A percentile compares a stretch with the other conserved stretches of the same genome.
Conservation (phyloP, 2,888 invertebrate species). For the Eledone cirrhosa region DNA sequence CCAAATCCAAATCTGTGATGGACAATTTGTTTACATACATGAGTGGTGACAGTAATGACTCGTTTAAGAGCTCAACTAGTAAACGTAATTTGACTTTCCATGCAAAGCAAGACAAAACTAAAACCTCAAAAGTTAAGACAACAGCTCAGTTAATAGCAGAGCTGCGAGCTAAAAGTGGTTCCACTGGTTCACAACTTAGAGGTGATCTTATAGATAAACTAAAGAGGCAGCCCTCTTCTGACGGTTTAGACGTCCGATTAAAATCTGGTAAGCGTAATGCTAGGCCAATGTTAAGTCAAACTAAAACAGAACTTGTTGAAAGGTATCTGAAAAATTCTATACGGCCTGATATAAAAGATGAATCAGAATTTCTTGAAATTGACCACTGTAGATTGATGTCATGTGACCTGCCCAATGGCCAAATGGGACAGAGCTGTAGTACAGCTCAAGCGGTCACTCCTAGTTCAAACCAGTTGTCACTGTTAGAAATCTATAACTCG, state of each 20-base stretch:
- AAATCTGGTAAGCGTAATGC: conserved; percentile 57
- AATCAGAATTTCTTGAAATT: conserved; percentile 67
- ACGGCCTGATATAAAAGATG: conserved; percentile 50
- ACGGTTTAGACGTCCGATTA: conserved; percentile 55
- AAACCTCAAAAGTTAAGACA: conserved; percentile 74
- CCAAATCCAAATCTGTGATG: conserved; percentile 27
- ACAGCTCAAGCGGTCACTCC: conserved; percentile 18
- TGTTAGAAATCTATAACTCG: conserved; percentile 71
- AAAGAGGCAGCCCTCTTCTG: conserved; percentile 53
- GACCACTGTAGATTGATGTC: background rate
- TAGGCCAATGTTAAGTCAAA: conserved; percentile 53
- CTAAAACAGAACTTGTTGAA: conserved; percentile 67
- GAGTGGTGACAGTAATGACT: conserved; percentile 22
- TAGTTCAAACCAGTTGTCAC: conserved; percentile 40
- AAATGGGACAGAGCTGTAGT: background rate
- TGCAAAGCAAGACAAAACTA: conserved; percentile 35
- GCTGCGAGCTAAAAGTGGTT: conserved; percentile 71
- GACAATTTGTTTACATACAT: conserved; percentile 22
- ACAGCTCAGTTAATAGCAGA: conserved; percentile 84
- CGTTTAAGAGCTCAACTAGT: conserved; percentile 24
- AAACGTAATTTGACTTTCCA: conserved; percentile 28
- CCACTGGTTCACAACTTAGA: conserved; percentile 43
- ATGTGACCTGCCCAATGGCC: background rate
- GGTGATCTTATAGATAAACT: conserved; percentile 60
- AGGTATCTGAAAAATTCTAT: conserved; percentile 65